These are phyloP conservation scores for Drosophila littoralis DNA, from an alignment of 1,140 invertebrate genomes.

Conservation along the genomic window DNA sequence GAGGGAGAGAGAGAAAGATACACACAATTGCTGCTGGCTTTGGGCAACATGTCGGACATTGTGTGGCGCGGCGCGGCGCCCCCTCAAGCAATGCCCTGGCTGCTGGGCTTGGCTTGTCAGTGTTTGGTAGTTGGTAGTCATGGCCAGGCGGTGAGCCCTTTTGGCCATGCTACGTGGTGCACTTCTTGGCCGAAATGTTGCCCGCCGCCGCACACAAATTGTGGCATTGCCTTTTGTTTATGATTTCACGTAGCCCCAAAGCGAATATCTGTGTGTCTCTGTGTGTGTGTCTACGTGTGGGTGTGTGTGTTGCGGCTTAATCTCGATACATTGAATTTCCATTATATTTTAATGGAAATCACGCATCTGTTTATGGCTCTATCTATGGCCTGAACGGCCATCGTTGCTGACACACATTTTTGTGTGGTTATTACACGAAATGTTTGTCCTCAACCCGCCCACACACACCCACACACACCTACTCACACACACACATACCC, in stretches of 20 bases:
- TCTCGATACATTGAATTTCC: conserved; percentile 69
- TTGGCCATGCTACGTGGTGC: conserved; percentile 47
- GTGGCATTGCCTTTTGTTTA: conserved; percentile 56
- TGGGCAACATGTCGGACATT: conserved; percentile 24
- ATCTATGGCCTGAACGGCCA: conserved; percentile 34
- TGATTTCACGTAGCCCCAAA: conserved; percentile 55
- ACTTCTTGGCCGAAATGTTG: conserved; percentile 22
- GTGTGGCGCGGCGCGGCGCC: not conserved
- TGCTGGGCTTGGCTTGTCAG: conserved; percentile 10
- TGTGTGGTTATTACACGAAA: conserved; percentile 36
- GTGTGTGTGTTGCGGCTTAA: conserved; percentile 35
- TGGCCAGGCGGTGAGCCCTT: conserved; percentile 37
- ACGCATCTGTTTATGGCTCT: conserved; percentile 64
- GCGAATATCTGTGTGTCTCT: conserved; percentile 2
- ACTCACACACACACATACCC: conserved; percentile 2
- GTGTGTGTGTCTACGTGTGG: not conserved
- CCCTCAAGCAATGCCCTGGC: not conserved
- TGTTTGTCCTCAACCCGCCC: conserved; percentile 12
- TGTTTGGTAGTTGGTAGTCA: conserved; percentile 30
- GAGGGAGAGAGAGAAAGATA: not conserved
- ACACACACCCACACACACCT: not conserved
- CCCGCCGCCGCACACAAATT: conserved; percentile 41
- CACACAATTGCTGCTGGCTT: conserved; percentile 14
- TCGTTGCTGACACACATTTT: conserved; percentile 43
- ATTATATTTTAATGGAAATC: conserved; percentile 70